Base-by-base conservation (phyloP, 2,888 invertebrate genomes). In the Conistra vaccinii region DNA sequence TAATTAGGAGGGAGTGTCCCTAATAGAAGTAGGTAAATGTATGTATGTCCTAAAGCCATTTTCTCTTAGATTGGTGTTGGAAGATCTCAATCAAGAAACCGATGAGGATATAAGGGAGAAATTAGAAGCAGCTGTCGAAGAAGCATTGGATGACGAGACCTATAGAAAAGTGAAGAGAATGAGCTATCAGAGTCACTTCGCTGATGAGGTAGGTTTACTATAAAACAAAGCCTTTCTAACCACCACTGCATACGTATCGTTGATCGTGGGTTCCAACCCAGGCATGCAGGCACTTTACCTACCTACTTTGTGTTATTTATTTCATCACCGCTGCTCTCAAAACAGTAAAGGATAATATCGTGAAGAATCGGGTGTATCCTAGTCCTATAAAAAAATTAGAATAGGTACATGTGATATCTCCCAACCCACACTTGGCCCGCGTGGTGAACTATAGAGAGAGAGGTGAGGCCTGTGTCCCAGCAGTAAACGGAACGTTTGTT, bases 131-230 rank as follows among this genome's bases (percentile, higher is more conserved):
- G 98, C 98, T 0, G 96, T 98, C 0, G 96, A 97, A 78, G 97
- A 98, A 91, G 97, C 98, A 0, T 94, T 97, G 26, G 95, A 96
- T 75, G 98, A 98, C 88, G 97, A 97, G 57, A 98, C 98, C 0
- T 98, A 97, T 87, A 96, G 97, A 76, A 98, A 97, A 93, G 97
- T 98, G 35, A 97, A 97, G 89, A 95, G 98, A 77, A 97, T 97
- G 95, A 98, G 98, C 89, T 98, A 98, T 89, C 97, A 98, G 58
- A 97, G 97, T 84, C 97, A 97, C 86, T 97, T 96, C 58, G 97
- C 97, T 26, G 97, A 97, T 55, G 97, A 97, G 95, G 98, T 66
- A 66, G 55, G n/a, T n/a, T n/a, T n/a, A n/a, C 10, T 32, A 0
- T 32, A 23, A 32, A 14, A 9, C 32, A 65, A 32, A 32, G 17